Percentiles rank a stretch among this genome's conserved stretches.
These are phyloP conservation scores for Tenthredo distinguenda DNA, from an alignment of 2,888 invertebrate species.

Conservation along the genomic window DNA sequence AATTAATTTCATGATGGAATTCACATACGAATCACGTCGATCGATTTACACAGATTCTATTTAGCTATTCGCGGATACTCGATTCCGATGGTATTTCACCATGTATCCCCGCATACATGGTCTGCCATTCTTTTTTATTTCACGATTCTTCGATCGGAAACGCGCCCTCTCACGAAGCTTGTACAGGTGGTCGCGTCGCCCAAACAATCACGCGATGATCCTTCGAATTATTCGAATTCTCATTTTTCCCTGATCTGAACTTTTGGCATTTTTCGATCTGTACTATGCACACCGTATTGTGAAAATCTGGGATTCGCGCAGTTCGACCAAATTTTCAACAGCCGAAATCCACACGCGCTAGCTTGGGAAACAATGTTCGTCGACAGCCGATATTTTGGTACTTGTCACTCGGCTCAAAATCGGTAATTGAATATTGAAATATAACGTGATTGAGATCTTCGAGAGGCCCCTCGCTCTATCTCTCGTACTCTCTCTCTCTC, in stretches of 20 bases:
- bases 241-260: neutral
- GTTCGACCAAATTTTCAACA: neutral
- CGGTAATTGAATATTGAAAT: conserved; percentile 16
- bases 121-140: neutral
- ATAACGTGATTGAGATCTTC: conserved; percentile 2
- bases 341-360: neutral
- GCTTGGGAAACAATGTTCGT: neutral
- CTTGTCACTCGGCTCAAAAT: neutral
- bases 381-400: neutral
- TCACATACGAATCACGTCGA: neutral
- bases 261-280: neutral
- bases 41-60: neutral
- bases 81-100: neutral
- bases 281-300: neutral
- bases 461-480: neutral
- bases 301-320: neutral
- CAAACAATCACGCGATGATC: neutral
- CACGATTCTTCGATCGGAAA: neutral
- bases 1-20: neutral
- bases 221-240: neutral
- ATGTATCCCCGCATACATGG: neutral
- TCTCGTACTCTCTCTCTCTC: neutral
- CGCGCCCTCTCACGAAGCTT: neutral
- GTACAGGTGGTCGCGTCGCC: neutral
- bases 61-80: neutral